These are phyloP conservation scores for Xyrauchen texanus DNA, from an alignment of 2,113 vertebrate genomes.

Conservation along the genomic window DNA sequence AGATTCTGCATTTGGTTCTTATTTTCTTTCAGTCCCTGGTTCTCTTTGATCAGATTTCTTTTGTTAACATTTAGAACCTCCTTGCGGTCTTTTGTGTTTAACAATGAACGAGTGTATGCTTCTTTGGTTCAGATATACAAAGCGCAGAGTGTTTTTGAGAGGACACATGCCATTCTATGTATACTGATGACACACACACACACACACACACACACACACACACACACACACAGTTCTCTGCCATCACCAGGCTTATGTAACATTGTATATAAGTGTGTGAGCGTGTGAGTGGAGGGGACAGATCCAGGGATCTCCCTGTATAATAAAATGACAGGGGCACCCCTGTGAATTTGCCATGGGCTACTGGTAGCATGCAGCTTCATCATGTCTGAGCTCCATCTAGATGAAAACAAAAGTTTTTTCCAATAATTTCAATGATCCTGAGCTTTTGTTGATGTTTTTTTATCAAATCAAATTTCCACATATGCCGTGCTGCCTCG, in stretches of 20 bases:
- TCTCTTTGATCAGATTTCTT: not conserved
- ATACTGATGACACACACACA: conserved; percentile 21
- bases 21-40: not conserved
- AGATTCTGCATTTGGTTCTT: not conserved
- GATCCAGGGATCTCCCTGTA: not conserved
- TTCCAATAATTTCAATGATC: too few relatives aligned
- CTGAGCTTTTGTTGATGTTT: too few relatives aligned
- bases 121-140: not conserved
- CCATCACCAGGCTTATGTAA: conserved; percentile 31
- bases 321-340: conserved; percentile 10
- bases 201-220: not conserved
- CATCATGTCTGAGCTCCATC: not conserved
- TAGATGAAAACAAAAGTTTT: not conserved
- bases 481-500: too few relatives aligned
- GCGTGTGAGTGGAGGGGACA: conserved; percentile 11
- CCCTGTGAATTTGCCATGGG: not conserved
- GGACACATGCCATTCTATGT: not conserved
- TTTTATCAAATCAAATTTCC: too few relatives aligned
- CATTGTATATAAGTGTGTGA: conserved; percentile 21
- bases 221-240: not conserved
- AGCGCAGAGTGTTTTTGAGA: not conserved
- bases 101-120: not conserved
- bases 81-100: not conserved
- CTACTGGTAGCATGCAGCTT: not conserved
- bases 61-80: not conserved